Percentiles rank a stretch among this genome's conserved stretches.
phyloP scores from a whole-genome alignment of 2,113 vertebrate species.

The Bambusicola thoracicus region DNA sequence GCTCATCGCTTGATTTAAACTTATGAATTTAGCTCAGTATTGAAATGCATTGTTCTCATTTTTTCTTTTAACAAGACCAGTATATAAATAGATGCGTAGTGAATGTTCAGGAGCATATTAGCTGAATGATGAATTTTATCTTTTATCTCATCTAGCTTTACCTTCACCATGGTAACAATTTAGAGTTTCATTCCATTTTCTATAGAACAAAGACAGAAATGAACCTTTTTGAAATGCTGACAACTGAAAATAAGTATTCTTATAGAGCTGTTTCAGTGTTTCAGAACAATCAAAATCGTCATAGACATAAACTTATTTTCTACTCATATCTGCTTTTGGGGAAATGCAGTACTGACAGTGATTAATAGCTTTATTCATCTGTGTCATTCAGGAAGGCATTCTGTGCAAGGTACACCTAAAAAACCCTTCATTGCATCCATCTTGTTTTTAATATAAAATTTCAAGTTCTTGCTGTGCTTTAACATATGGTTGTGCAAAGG shows the following conservation, averaged over 20 bases:
- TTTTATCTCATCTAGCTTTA: neutral
- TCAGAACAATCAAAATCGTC: neutral
- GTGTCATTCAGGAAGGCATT: neutral
- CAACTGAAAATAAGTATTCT: neutral
- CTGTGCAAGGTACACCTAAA: neutral
- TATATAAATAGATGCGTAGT: neutral
- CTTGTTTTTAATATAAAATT: neutral
- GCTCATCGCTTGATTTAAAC: neutral
- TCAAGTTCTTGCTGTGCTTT: neutral
- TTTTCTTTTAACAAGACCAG: neutral
- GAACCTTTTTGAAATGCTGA: neutral
- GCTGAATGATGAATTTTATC: neutral
- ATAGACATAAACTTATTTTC: neutral
- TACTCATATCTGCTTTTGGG: neutral
- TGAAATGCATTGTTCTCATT: neutral
- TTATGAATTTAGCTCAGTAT: neutral
- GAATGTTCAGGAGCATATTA: neutral
- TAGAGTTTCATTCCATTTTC: neutral
- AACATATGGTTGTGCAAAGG: neutral
- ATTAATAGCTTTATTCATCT: neutral
- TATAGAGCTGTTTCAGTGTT: neutral
- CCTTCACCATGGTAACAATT: neutral
- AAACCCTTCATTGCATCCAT: neutral
- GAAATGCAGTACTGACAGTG: neutral
- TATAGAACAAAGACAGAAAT: neutral